These are phyloP conservation scores for Clarias platycephalus DNA, from an alignment of 2,797 vertebrate species.

Conservation along the genomic window DNA sequence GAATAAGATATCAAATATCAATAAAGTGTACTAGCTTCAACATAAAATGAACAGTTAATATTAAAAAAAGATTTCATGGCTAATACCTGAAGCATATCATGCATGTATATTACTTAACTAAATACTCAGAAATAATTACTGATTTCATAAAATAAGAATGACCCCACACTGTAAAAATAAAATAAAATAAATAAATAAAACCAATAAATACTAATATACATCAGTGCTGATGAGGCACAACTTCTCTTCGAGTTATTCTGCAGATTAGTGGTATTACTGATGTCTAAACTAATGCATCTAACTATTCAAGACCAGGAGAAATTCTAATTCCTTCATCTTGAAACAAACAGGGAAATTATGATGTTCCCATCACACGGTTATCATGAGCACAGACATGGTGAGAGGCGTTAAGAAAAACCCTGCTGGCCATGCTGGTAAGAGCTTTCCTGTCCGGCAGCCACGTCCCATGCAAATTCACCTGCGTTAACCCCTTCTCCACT, in stretches of 20 bases:
- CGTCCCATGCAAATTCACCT: constrained; percentile 56
- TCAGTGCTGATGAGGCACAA: neutral
- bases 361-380: constrained; percentile 29
- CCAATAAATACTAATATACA: neutral
- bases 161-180: neutral
- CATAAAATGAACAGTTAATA: neutral
- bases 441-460: constrained; percentile 16
- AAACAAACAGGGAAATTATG: neutral
- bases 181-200: neutral
- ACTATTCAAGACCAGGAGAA: neutral
- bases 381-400: constrained; percentile 12
- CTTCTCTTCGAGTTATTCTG: neutral
- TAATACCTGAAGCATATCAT: neutral
- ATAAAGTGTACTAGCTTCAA: neutral
- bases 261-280: constrained; percentile 1
- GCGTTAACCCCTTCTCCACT: constrained; percentile 54
- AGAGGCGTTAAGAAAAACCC: neutral
- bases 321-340: neutral
- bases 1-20: neutral
- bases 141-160: neutral
- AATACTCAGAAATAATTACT: neutral
- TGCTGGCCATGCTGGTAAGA: constrained; percentile 38
- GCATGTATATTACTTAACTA: neutral
- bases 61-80: neutral
- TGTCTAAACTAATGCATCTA: neutral